Evolutionary conservation across 30 jellyfish, hydroid and myxozoan species (phyloP).

Genomic region (Cassiopea andromeda): DNA sequence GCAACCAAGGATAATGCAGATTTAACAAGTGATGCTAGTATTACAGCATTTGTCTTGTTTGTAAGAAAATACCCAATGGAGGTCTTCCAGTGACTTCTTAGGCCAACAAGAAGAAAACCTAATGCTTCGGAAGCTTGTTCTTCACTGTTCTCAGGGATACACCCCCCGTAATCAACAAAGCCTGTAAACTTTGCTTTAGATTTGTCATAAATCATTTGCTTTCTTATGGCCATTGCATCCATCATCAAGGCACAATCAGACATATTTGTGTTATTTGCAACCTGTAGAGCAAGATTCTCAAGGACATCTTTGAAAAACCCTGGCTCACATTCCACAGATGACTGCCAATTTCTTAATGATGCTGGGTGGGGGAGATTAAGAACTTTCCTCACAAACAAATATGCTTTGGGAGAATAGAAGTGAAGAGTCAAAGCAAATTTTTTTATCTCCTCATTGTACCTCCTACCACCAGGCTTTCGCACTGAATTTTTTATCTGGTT

Average conservation of each 20-base stretch:
- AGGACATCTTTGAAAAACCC: slow-evolving; percentile 37
- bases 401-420: slow-evolving; percentile 31
- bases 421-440: slow-evolving; percentile 54
- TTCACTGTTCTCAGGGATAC: slow-evolving; percentile 20
- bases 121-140: slow-evolving; percentile 36
- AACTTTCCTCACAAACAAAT: slow-evolving; percentile 13
- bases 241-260: slow-evolving; percentile 17
- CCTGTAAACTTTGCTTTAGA: slow-evolving; percentile 39
- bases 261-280: background rate
- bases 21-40: slow-evolving; percentile 23
- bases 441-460: slow-evolving; percentile 29
- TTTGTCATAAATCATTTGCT: slow-evolving; percentile 13
- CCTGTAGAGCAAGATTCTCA: slow-evolving; percentile 1
- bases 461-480: background rate
- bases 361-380: slow-evolving; percentile 51
- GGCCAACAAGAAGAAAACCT: slow-evolving; percentile 25
- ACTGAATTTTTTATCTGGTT: slow-evolving; percentile 4
- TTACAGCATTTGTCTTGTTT: slow-evolving; percentile 24
- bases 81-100: slow-evolving; percentile 30
- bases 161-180: slow-evolving; percentile 36
- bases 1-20: slow-evolving; percentile 41
- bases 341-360: slow-evolving; percentile 42
- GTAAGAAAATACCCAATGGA: slow-evolving; percentile 40
- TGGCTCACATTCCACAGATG: slow-evolving; percentile 56
- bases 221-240: slow-evolving; percentile 61